Evolutionary conservation across 2,797 vertebrate genomes (phyloP).

Genomic region (Amphiprion clarkii): DNA sequence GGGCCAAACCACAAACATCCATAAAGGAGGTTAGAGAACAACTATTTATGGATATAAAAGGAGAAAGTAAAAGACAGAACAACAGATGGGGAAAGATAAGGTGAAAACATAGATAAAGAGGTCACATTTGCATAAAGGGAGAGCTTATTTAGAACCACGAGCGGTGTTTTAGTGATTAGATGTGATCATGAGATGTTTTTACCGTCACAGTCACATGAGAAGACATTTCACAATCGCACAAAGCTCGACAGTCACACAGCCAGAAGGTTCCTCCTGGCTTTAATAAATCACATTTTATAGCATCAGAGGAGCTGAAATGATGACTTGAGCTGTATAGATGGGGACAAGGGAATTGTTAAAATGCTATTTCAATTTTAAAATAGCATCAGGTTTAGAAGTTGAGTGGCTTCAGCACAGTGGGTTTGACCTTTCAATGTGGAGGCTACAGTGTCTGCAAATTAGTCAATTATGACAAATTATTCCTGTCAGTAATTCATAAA

Average conservation of each 20-base stretch:
- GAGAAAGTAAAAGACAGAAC: background rate
- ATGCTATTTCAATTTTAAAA: background rate
- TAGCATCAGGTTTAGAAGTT: background rate
- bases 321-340: background rate
- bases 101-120: background rate
- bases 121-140: background rate
- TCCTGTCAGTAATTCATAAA: background rate
- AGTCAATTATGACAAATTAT: background rate
- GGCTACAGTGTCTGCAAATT: background rate
- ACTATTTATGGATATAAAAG: background rate
- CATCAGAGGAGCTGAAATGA: background rate
- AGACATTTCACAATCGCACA: conserved; percentile 25
- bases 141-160: conserved; percentile 14
- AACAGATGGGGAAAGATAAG: background rate
- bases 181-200: conserved; percentile 57
- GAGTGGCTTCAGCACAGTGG: background rate
- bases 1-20: conserved; percentile 26
- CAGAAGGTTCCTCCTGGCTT: conserved; percentile 9
- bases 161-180: conserved; percentile 27
- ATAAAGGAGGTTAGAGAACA: background rate
- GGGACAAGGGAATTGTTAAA: background rate
- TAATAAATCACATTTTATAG: conserved; percentile 10
- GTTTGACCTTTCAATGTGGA: background rate
- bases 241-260: conserved; percentile 16
- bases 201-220: conserved; percentile 48